These are phyloP conservation scores for Dryococelus australis DNA, from an alignment of 2,888 invertebrate genomes.

Conservation along the genomic window DNA sequence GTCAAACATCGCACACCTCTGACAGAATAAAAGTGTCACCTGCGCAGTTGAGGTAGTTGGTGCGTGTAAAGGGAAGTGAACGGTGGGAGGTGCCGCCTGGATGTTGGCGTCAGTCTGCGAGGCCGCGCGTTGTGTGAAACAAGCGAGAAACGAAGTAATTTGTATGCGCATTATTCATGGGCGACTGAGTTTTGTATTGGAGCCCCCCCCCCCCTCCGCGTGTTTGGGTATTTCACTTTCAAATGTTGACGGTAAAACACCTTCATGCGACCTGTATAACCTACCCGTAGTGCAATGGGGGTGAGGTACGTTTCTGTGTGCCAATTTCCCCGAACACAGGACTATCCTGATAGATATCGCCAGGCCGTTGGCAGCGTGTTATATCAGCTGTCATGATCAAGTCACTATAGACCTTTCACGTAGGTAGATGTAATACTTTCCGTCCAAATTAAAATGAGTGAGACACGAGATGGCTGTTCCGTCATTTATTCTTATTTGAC, in stretches of 20 bases:
- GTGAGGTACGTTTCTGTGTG: not conserved
- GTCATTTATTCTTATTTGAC: too few species aligned
- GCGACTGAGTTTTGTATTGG: not conserved
- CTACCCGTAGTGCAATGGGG: not conserved
- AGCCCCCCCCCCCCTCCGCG: not conserved
- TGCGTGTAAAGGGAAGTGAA: not conserved
- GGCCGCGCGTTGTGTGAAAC: not conserved
- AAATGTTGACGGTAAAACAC: not conserved
- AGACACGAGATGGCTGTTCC: too few species aligned
- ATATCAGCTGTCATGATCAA: too few species aligned
- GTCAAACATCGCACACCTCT: too few species aligned
- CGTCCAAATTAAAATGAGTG: too few species aligned
- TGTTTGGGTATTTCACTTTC: slow-evolving; percentile 6
- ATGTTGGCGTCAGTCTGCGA: not conserved
- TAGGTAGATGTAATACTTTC: too few species aligned
- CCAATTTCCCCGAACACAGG: not conserved
- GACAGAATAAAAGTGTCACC: too few species aligned
- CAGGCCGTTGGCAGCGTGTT: too few species aligned
- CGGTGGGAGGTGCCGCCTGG: not conserved
- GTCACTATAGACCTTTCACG: too few species aligned
- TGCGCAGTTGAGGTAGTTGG: too few species aligned
- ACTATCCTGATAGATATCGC: too few species aligned
- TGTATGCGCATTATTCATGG: slow-evolving; percentile 11
- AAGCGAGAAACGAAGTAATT: slow-evolving; percentile 1
- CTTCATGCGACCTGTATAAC: not conserved